phyloP scores from a whole-genome alignment of 2,113 vertebrate species.

The Cochlearius cochlearius region DNA sequence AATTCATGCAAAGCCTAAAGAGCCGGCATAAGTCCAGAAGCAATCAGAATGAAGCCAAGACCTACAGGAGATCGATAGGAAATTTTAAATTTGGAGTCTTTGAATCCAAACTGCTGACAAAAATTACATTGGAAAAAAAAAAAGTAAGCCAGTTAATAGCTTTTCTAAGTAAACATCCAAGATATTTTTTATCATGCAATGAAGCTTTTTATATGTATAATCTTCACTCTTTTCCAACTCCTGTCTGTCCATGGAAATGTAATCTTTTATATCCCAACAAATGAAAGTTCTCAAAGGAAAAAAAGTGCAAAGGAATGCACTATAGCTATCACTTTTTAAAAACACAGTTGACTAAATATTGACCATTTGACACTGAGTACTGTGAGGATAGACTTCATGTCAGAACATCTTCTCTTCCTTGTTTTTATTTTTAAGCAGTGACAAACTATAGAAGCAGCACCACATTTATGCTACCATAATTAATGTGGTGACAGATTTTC shows the following conservation, averaged over 20 bases:
- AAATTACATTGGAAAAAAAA: not conserved
- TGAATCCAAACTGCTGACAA: slow-evolving; percentile 50
- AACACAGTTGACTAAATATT: not conserved
- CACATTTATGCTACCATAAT: not conserved
- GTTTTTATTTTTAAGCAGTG: not conserved
- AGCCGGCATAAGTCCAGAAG: not conserved
- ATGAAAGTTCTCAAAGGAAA: not conserved
- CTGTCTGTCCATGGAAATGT: not conserved
- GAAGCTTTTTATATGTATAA: not conserved
- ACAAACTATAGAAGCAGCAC: not conserved
- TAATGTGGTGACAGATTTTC: slow-evolving; percentile 13
- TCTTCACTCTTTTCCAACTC: not conserved
- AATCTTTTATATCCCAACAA: not conserved
- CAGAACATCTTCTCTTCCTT: not conserved
- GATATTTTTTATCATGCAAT: not conserved
- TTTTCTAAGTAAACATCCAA: slow-evolving; percentile 28
- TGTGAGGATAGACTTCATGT: not conserved
- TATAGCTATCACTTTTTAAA: not conserved
- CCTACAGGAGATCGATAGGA: not conserved
- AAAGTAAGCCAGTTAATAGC: not conserved
- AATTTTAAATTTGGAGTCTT: not conserved
- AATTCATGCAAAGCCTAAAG: slow-evolving; percentile 13
- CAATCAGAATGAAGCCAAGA: not conserved
- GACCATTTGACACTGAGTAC: not conserved
- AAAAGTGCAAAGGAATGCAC: not conserved